These are phyloP conservation scores for Tiaroga cobitis DNA, from an alignment of 2,797 vertebrate genomes.

Conservation along the genomic window DNA sequence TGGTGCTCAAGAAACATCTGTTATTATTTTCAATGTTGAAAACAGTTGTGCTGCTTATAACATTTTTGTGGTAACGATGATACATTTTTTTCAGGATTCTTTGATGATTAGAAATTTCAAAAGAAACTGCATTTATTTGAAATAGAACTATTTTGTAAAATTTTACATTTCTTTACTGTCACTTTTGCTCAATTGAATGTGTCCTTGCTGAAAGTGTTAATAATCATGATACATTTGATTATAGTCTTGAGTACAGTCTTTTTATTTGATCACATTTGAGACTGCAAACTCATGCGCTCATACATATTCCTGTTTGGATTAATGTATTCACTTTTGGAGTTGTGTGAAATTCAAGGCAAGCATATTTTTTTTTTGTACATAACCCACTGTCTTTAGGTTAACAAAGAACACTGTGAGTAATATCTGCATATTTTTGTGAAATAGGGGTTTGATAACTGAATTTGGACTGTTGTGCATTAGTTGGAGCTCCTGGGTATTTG, in stretches of 20 bases:
- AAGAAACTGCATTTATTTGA: background rate
- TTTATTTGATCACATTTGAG: background rate
- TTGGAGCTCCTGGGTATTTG: constrained; percentile 72
- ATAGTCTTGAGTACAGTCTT: too few species aligned
- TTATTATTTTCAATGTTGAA: background rate
- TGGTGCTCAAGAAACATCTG: background rate
- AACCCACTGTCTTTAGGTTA: background rate
- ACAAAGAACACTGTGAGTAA: background rate
- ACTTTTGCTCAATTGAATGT: background rate
- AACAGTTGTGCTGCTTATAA: background rate
- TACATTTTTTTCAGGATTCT: background rate
- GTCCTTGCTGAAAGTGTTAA: background rate
- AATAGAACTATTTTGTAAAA: background rate
- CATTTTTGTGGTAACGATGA: too few species aligned
- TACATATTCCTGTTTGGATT: background rate
- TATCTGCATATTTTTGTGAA: background rate
- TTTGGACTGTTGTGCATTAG: constrained; percentile 74
- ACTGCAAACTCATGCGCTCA: background rate
- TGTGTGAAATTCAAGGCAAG: background rate
- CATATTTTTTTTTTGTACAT: background rate
- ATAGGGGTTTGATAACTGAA: background rate
- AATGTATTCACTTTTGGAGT: background rate
- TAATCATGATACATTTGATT: background rate
- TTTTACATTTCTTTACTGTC: too few species aligned
- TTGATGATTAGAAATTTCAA: background rate